Evolutionary conservation across 2,113 vertebrate species (phyloP).

Genomic region (Menidia beryllina): DNA sequence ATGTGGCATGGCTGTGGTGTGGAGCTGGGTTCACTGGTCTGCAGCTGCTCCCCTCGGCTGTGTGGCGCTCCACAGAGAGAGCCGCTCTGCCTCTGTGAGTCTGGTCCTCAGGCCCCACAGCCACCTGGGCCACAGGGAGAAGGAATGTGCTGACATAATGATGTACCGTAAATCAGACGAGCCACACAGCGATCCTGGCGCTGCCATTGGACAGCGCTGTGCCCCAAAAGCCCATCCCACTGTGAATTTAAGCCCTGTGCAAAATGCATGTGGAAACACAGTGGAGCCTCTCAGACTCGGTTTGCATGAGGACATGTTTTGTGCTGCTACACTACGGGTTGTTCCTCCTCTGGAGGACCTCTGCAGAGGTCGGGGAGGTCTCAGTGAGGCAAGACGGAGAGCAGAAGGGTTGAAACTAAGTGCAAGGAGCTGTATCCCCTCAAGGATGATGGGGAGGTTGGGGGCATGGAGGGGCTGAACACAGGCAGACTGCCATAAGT

Average conservation of each 20-base stretch:
- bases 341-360: conserved; percentile 62
- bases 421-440: conserved; percentile 72
- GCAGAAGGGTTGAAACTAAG: conserved; percentile 72
- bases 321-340: conserved; percentile 28
- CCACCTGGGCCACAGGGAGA: conserved; percentile 79
- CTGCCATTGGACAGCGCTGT: conserved; percentile 70
- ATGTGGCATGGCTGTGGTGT: conserved; percentile 49
- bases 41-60: conserved; percentile 68
- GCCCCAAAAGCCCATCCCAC: conserved; percentile 67
- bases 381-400: conserved; percentile 58
- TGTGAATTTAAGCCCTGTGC: conserved; percentile 53
- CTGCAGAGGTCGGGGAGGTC: conserved; percentile 69
- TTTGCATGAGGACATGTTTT: conserved; percentile 41
- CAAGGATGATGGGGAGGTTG: conserved; percentile 77
- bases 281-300: conserved; percentile 48
- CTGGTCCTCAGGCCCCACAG: conserved; percentile 72
- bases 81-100: conserved; percentile 61
- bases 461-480: conserved; percentile 72
- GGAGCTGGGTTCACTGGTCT: conserved; percentile 53
- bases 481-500: conserved; percentile 77
- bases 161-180: conserved; percentile 81
- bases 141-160: conserved; percentile 83
- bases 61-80: conserved; percentile 60
- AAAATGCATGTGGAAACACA: conserved; percentile 63
- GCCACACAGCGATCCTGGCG: conserved; percentile 64